Base-by-base conservation (phyloP, 2,888 invertebrate genomes). In the Lepidocyrtoides sp. region DNA sequence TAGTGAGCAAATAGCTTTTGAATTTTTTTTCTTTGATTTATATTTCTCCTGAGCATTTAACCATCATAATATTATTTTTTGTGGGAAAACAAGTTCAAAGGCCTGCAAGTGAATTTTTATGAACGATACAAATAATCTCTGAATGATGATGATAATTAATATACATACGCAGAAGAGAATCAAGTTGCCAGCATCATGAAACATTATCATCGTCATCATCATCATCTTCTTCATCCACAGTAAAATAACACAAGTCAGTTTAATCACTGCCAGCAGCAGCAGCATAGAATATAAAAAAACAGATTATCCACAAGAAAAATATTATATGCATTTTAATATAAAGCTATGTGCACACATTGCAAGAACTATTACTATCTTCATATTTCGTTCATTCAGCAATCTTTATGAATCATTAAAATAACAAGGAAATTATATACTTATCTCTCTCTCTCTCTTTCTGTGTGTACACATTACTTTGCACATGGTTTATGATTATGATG, bases 11-110 rank as follows among this genome's bases (percentile, higher is more conserved):
- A 17, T 32, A 57, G 7, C 20, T 5, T 79, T 17, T 10, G 32
- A 54, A 57, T 17, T 57, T 23, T n/a, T n/a, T n/a, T n/a, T n/a
- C 17, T 79, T 54, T 44, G 75, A 17, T 44, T 36, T 36, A 36
- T 36, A 2, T 66, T 54, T 79, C 54, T 79, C 32, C 32, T 32
- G 0, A 17, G 29, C 32, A 79, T n/a, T 0, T 29, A 57, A 79
- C 14, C 54, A 29, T 17, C 36, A 57, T 44, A 23, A 48, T 77
- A 60, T 4, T 36, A 36, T 36, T 66, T 88, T 79, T 87, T n/a
- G 79, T 88, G 88, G 69, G 88, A 82, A 82, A 89, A 89, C 81
- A 89, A 89, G 88, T 89, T 89, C 88, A 89, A 82, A 82, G 88
- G 69, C 88, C 88, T 81, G 82, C 26, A 48, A 41, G 29, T 41